These are phyloP conservation scores for Cebidichthys violaceus DNA, from an alignment of 2,113 vertebrate species.

Conservation along the genomic window DNA sequence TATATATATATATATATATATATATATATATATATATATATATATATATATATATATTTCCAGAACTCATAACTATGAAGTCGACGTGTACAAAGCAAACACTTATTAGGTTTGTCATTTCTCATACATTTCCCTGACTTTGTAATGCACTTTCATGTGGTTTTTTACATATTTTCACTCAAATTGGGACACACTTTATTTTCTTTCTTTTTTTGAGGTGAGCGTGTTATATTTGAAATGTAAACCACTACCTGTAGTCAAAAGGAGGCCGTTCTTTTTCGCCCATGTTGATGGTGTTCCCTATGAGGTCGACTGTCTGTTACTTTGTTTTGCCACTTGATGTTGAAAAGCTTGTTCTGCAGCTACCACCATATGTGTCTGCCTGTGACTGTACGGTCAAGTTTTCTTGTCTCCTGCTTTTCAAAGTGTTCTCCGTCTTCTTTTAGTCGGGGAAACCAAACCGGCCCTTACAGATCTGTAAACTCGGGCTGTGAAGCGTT, in stretches of 20 bases:
- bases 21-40: slow-evolving; percentile 62
- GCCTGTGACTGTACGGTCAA: slow-evolving; percentile 43
- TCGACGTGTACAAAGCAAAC: slow-evolving; percentile 68
- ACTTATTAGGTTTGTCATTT: slow-evolving; percentile 59
- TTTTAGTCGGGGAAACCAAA: slow-evolving; percentile 25
- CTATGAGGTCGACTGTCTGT: slow-evolving; percentile 45
- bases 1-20: slow-evolving; percentile 62
- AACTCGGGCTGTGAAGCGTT: slow-evolving; percentile 50
- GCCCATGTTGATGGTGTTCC: slow-evolving; percentile 38
- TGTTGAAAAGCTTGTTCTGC: slow-evolving; percentile 54
- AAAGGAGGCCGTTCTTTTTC: slow-evolving; percentile 36
- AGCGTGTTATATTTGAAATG: slow-evolving; percentile 59
- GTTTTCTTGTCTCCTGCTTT: slow-evolving; percentile 37
- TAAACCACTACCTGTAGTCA: slow-evolving; percentile 75
- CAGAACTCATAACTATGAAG: slow-evolving; percentile 64
- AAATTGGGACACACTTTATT: slow-evolving; percentile 57
- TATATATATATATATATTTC: slow-evolving; percentile 61
- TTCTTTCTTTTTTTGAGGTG: slow-evolving; percentile 30
- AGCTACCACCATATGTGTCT: slow-evolving; percentile 50
- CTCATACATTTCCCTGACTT: slow-evolving; percentile 66
- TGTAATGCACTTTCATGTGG: slow-evolving; percentile 79
- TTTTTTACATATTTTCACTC: slow-evolving; percentile 65
- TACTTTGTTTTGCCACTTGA: slow-evolving; percentile 69
- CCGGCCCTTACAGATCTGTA: slow-evolving; percentile 13
- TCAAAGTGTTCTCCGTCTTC: slow-evolving; percentile 37